Base-by-base conservation (phyloP, 2,113 vertebrate genomes). In the Anoplopoma fimbria region DNA sequence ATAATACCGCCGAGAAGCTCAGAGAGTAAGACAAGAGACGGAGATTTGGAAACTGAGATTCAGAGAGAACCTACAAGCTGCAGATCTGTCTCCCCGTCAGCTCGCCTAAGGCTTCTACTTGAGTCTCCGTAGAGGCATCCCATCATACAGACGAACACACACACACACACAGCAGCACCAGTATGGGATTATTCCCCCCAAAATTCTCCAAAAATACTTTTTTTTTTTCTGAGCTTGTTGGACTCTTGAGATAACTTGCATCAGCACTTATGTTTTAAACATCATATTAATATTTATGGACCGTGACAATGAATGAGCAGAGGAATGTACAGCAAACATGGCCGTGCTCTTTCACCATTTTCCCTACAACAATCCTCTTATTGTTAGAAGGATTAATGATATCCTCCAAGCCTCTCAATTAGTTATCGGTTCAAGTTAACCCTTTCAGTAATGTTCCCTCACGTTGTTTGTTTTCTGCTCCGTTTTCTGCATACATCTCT, bases 31-130 rank as follows among this genome's bases (percentile, higher is more conserved):
- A 84, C 73, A 55, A 82, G 70, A 85, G 77, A 58, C 25, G 10
- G 78, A 83, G 89, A 84, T 82, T 84, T 87, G 78, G 67, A 82
- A 82, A 83, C 77, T 70, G 77, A 91, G 82, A 86, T 78, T 90
- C 75, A 45, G 40, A 65, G 57, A 79, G 78, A 65, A 84, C 12
- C 4, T 58, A 53, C 70, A 55, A 67, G 86, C 76, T 55, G 72
- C 69, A 74, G 85, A 78, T 84, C 51, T 6, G 45, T 83, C 10
- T 79, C 75, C 74, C 73, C 73, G 79, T 69, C 80, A 81, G 78
- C 75, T 81, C 42, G 9, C 3, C 49, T 69, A 51, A 73, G 34
- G 57, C 71, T 67, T 58, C 10, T 42, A 72, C 69, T 40, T 15
- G 61, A 84, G 65, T 49, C 71, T 79, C 82, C 69, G 29, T 12